Evolutionary conservation across 2,797 vertebrate genomes (phyloP), one percentile per base, ranked within the genome.

Genomic region (Onychomys torridus): DNA sequence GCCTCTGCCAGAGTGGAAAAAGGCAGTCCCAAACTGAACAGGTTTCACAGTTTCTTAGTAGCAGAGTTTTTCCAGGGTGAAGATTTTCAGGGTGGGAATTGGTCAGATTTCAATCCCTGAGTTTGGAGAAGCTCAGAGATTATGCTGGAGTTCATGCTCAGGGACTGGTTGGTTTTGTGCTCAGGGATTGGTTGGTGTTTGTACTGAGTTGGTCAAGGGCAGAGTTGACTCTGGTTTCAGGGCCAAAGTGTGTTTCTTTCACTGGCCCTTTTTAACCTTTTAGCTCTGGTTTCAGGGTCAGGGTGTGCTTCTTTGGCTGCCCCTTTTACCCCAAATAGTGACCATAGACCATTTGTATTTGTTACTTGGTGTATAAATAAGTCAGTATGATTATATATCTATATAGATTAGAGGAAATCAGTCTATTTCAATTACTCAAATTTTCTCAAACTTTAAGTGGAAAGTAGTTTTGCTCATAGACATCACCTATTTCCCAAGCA

Each of bases 401-500:
- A n/a, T 16, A 77, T 5, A 43, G 32, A 65, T 10, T 27, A 8
- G n/a, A 63, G 23, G 49, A 75, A 12, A 27, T 91, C 29, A 65
- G 37, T 13, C 43, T 91, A 71, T 37, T 75, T 14, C 23, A 71
- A 19, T 87, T 32, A 63, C 46, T 59, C 21, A 37, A 86, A 93
- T 77, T 82, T 89, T 67, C 32, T 10, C 17, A 95, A 55, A 93
- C 32, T 69, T 59, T 34, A 83, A 94, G 25, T 82, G 43, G 34
- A 93, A 94, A 85, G 13, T n/a, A 25, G 65, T 34, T 43, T 77
- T 55, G 90, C 17, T 83, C 40, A 34, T 2, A 88, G 57, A 59
- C 0, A 61, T 79, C 29, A 90, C 77, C 17, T 89, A 21, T 90
- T 92, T 92, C 59, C 65, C 65, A 96, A 92, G 17, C 32, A 77